Percentiles rank a stretch among this genome's conserved stretches.
Conservation (phyloP, 1,140 invertebrate genomes). For the Heliconius himera region DNA sequence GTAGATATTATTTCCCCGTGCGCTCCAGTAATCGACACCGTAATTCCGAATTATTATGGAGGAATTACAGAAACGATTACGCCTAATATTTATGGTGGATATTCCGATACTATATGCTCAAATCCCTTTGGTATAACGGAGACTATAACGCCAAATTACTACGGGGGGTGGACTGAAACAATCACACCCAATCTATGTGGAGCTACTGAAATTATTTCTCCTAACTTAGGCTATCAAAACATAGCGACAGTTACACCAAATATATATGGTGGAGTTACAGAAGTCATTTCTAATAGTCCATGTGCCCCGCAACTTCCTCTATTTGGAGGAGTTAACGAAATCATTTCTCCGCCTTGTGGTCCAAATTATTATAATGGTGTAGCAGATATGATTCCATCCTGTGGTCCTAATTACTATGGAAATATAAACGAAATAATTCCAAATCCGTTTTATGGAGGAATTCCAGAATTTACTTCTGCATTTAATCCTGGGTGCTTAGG, state of each 20-base stretch:
- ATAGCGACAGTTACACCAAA: slow-evolving; percentile 22
- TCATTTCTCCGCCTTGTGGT: not conserved
- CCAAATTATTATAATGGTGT: slow-evolving; percentile 23
- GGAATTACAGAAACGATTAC: slow-evolving; percentile 34
- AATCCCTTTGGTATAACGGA: slow-evolving; percentile 29
- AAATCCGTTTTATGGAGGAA: slow-evolving; percentile 25
- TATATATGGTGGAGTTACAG: slow-evolving; percentile 34
- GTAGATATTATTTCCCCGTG: slow-evolving; percentile 30
- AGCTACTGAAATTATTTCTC: slow-evolving; percentile 36
- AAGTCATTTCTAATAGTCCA: slow-evolving; percentile 25
- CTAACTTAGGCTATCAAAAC: slow-evolving; percentile 23
- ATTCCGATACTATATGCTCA: slow-evolving; percentile 26
- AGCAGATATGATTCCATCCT: slow-evolving; percentile 22
- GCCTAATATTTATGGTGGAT: slow-evolving; percentile 33
- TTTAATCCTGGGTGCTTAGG: slow-evolving; percentile 22
- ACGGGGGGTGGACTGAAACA: slow-evolving; percentile 40
- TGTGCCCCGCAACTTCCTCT: slow-evolving; percentile 18
- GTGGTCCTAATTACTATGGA: slow-evolving; percentile 15
- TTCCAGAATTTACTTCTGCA: slow-evolving; percentile 37
- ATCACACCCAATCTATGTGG: slow-evolving; percentile 35
- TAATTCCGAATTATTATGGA: slow-evolving; percentile 37
- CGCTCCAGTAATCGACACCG: slow-evolving; percentile 32
- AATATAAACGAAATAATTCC: slow-evolving; percentile 10
- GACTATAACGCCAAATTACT: slow-evolving; percentile 35
- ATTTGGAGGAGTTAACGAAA: slow-evolving; percentile 22